These are phyloP conservation scores for Spea multiplicata DNA, from an alignment of 2,113 vertebrate species.

Conservation along the genomic window DNA sequence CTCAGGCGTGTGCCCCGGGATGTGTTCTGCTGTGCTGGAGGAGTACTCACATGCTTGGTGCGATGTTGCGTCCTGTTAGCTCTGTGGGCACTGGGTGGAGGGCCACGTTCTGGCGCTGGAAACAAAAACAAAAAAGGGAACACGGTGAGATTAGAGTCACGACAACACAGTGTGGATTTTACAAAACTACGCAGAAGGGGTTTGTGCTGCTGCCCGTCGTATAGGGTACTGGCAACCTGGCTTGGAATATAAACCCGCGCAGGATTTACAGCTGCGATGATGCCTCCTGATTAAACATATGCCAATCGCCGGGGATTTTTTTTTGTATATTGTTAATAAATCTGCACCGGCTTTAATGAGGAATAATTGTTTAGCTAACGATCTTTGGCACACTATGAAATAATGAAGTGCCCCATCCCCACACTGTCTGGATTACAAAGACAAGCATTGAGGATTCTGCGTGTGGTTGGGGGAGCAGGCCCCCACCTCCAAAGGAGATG, in stretches of 20 bases:
- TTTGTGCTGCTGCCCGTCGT: conserved; percentile 37
- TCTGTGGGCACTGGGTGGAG: conserved; percentile 83
- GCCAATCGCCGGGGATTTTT: conserved; percentile 89
- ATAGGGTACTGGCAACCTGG: conserved; percentile 48
- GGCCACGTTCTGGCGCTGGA: conserved; percentile 84
- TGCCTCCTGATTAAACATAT: conserved; percentile 67
- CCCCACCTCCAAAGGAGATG: conserved; percentile 60
- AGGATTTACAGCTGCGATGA: conserved; percentile 74
- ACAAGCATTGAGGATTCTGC: conserved; percentile 65
- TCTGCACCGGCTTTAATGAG: conserved; percentile 74
- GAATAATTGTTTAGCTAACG: conserved; percentile 94
- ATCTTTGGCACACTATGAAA: conserved; percentile 90
- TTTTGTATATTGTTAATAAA: conserved; percentile 68
- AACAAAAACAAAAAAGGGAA: conserved; percentile 65
- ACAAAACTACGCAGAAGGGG: conserved; percentile 64
- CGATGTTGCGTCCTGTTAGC: conserved; percentile 74
- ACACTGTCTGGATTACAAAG: conserved; percentile 97
- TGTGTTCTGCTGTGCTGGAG: conserved; percentile 59
- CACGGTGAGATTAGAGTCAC: conserved; percentile 70
- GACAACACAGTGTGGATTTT: conserved; percentile 79
- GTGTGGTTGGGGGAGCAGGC: conserved; percentile 56
- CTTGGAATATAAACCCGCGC: conserved; percentile 70
- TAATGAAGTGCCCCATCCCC: conserved; percentile 72
- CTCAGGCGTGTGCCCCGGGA: background rate
- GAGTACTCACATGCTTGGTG: conserved; percentile 70